Percentiles rank a stretch among this genome's conserved stretches.
These are phyloP conservation scores for Coptodon bakossiorum DNA, from an alignment of 2,113 vertebrate genomes.

Conservation along the genomic window DNA sequence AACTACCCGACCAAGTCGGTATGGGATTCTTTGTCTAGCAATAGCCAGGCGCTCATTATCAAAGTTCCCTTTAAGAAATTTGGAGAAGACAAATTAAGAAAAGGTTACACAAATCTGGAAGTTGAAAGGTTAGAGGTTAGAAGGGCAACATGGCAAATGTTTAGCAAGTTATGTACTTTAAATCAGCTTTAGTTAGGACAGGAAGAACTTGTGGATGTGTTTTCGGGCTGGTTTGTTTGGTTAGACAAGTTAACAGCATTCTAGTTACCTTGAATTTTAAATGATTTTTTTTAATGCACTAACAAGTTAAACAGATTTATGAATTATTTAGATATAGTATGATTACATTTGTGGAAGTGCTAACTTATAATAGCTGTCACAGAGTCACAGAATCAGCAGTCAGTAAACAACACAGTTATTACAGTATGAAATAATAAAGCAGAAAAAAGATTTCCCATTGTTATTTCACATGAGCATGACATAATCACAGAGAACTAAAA, in stretches of 20 bases:
- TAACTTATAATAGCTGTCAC: conserved; percentile 10
- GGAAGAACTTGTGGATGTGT: conserved; percentile 59
- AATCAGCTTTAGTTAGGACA: conserved; percentile 68
- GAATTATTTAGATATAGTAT: conserved; percentile 63
- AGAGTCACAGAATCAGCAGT: conserved; percentile 30
- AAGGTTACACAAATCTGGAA: conserved; percentile 78
- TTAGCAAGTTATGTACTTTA: conserved; percentile 75
- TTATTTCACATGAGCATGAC: conserved; percentile 29
- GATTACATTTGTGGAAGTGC: conserved; percentile 24
- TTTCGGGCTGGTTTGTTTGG: conserved; percentile 59
- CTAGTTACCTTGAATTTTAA: conserved; percentile 69
- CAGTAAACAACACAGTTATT: neutral
- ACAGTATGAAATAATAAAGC: neutral
- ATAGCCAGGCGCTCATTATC: conserved; percentile 98
- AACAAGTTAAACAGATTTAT: conserved; percentile 74
- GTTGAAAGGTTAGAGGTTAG: conserved; percentile 81
- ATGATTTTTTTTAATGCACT: conserved; percentile 25
- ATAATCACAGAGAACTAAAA: conserved; percentile 23
- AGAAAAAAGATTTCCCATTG: conserved; percentile 3
- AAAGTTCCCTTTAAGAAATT: conserved; percentile 97
- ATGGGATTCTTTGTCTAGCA: conserved; percentile 99
- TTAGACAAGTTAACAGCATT: conserved; percentile 67
- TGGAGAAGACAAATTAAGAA: conserved; percentile 84
- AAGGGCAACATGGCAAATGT: conserved; percentile 71
- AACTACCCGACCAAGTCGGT: conserved; percentile 97